Evolutionary conservation across 2,888 invertebrate genomes (phyloP).

Genomic region (Drosophila mimica): DNA sequence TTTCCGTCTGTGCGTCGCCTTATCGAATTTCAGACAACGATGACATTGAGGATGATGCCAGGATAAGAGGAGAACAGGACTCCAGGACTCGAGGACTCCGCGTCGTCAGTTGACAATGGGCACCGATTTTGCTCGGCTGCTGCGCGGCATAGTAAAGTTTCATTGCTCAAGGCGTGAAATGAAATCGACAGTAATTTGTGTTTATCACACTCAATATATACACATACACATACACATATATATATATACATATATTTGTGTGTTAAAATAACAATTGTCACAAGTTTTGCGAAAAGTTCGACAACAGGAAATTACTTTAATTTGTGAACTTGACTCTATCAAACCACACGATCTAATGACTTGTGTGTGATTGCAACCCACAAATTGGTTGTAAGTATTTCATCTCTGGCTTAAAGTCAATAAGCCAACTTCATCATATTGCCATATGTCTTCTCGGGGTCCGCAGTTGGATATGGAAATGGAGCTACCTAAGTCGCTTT

Average conservation of each 20-base stretch:
- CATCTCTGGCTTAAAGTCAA: conserved; percentile 58
- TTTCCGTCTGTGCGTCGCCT: conserved; percentile 53
- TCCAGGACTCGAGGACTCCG: conserved; percentile 10
- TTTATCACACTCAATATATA: conserved; percentile 56
- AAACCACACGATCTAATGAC: conserved; percentile 60
- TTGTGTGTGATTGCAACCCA: conserved; percentile 56
- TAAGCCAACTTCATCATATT: conserved; percentile 70
- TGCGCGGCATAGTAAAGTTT: conserved; percentile 66
- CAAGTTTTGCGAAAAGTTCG: conserved; percentile 65
- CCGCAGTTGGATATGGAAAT: conserved; percentile 47
- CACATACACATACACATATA: conserved; percentile 6
- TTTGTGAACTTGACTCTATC: conserved; percentile 72
- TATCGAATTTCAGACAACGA: conserved; percentile 71
- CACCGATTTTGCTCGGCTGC: conserved; percentile 52
- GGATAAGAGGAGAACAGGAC: conserved; percentile 31
- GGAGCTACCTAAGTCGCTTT: conserved; percentile 69
- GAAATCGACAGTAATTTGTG: conserved; percentile 79
- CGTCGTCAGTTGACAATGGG: conserved; percentile 52
- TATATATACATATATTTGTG: conserved; percentile 17
- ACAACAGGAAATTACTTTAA: conserved; percentile 71
- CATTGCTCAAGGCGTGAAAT: conserved; percentile 77
- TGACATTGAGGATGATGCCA: conserved; percentile 41
- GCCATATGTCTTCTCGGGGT: conserved; percentile 44
- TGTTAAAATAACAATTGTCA: conserved; percentile 72
- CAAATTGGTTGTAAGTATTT: conserved; percentile 60